phyloP scores from a whole-genome alignment of 64 coral and sea anemone species.

The Platygyra sinensis region DNA sequence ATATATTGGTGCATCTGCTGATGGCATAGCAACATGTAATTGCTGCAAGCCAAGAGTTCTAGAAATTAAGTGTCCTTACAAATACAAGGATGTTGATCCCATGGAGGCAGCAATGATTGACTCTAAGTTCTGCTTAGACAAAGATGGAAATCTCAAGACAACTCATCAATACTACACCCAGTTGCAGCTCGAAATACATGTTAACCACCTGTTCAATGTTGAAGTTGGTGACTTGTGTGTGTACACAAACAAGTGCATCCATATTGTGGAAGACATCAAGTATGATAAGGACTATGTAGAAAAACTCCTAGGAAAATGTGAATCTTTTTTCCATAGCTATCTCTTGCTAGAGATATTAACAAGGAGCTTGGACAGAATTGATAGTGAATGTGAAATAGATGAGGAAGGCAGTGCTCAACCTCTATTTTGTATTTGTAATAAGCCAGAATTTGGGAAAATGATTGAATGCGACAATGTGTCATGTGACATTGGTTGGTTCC shows the following conservation, averaged over 20 bases:
- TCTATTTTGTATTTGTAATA: constrained; percentile 55
- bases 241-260: not conserved
- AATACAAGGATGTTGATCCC: constrained; percentile 26
- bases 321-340: constrained; percentile 15
- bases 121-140: constrained; percentile 37
- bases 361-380: not conserved
- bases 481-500: constrained; percentile 63
- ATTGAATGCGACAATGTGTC: constrained; percentile 55
- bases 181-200: constrained; percentile 53
- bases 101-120: constrained; percentile 28
- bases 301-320: not conserved
- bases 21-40: constrained; percentile 49
- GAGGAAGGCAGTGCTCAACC: constrained; percentile 10
- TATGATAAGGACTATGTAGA: constrained; percentile 4
- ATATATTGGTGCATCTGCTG: constrained; percentile 43
- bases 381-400: not conserved
- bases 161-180: constrained; percentile 61
- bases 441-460: constrained; percentile 85
- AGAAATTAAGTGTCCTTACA: constrained; percentile 46
- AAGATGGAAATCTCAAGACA: constrained; percentile 24
- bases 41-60: constrained; percentile 36
- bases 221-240: constrained; percentile 41
- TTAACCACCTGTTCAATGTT: constrained; percentile 10
- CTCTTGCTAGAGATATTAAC: constrained; percentile 29
- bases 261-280: constrained; percentile 39